Evolutionary conservation across 2,888 invertebrate genomes (phyloP), one percentile per base, ranked within the genome.

Genomic region (Callyntrura sp.): DNA sequence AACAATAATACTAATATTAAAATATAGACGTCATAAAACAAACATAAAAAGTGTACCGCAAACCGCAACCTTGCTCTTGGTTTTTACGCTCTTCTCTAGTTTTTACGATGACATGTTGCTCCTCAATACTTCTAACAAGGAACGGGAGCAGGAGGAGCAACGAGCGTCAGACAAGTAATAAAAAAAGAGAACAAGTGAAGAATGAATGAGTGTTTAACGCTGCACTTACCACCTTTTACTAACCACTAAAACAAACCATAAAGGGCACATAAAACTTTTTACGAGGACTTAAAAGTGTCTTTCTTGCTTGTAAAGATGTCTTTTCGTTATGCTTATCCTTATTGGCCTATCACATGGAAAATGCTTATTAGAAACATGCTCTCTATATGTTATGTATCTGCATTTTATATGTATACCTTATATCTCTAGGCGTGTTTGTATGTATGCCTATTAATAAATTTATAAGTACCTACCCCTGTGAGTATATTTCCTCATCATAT

Each of bases 231-330:
- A 90, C 88, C 85, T 88, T 90, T 88, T 90, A 90, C 86, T 90
- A 83, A 79, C 83, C 87, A 85, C 90, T 90, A 90, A 83, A 90
- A 90, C 90, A 88, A 85, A 90, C 90, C 90, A 90, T 90, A 87
- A 90, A 85, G 82, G 85, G 85, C 89, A 86, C 91, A 89, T 86
- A 91, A 86, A 89, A 89, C 84, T 78, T 90, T 87, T 87, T 87
- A 87, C 81, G 87, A 79, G 81, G 87, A 87, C 87, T 87, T 87
- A 87, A 70, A 35, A 87, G 87, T 83, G 84, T 78, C 78, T 88
- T 88, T 88, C 84, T 51, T 17, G 51, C 68, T 70, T 70, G 81
- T 57, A 45, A 76, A 85, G 85, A 76, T 85, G 73, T 57, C 73
- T 73, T 85, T 57, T 65, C 73, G 73, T 85, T 76, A 85, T 85